phyloP scores from a whole-genome alignment of 2,888 invertebrate species.

The Julus scandinavius region DNA sequence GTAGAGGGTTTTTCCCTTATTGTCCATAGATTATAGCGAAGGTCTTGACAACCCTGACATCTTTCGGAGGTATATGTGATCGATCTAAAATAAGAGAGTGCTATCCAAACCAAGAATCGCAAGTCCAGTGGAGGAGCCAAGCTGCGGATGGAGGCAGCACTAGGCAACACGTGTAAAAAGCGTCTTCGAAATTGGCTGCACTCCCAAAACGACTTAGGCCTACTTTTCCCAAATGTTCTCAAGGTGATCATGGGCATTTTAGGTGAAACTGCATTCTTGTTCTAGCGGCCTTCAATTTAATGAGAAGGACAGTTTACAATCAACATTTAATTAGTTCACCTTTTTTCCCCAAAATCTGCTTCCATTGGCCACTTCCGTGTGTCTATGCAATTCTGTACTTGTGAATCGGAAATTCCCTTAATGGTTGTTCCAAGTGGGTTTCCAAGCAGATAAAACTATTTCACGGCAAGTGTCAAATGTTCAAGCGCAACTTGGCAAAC shows the following conservation, averaged over 20 bases:
- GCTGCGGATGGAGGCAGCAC: constrained; percentile 32
- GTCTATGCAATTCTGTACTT: not conserved
- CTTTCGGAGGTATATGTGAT: not conserved
- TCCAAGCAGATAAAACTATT: not conserved
- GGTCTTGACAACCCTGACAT: constrained; percentile 37
- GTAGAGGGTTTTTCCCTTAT: not conserved
- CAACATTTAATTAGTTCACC: constrained; percentile 44
- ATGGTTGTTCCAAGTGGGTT: not conserved
- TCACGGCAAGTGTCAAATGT: constrained; percentile 37
- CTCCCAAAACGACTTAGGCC: constrained; percentile 10
- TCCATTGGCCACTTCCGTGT: constrained; percentile 37
- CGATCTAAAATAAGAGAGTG: constrained; percentile 8
- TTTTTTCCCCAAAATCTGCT: constrained; percentile 36
- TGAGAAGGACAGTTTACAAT: constrained; percentile 40
- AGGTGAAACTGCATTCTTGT: constrained; percentile 53
- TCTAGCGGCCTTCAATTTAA: constrained; percentile 31
- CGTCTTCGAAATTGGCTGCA: constrained; percentile 45
- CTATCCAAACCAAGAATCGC: constrained; percentile 1
- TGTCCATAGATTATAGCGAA: not conserved
- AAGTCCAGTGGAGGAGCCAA: not conserved
- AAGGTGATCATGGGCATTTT: constrained; percentile 54
- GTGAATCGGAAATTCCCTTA: not conserved
- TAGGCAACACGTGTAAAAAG: constrained; percentile 38
- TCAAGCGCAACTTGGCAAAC: not conserved
- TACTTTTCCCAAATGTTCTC: constrained; percentile 37